Evolutionary conservation across 2,797 vertebrate species (phyloP).

Genomic region (Xenops minutus): DNA sequence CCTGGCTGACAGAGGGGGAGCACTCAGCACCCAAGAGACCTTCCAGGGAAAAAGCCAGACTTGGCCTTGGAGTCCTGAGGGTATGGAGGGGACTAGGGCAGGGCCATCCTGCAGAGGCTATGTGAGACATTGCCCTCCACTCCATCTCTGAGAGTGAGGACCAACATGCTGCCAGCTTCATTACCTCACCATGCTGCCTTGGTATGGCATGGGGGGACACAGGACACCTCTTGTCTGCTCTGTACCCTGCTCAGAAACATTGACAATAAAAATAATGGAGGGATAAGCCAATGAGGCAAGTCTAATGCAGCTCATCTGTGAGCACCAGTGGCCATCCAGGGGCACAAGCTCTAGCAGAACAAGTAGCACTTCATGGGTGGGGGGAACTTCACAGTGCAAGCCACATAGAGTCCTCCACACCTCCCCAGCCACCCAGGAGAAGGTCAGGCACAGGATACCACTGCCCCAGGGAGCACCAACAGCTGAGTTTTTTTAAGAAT

Average conservation of each 20-base stretch:
- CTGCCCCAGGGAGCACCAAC: neutral
- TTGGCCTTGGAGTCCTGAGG: neutral
- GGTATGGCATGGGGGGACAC: fast-evolving
- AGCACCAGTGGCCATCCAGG: neutral
- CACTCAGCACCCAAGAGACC: neutral
- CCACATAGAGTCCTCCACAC: fast-evolving
- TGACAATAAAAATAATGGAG: neutral
- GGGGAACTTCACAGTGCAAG: neutral
- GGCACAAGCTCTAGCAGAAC: fast-evolving
- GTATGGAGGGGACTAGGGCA: neutral
- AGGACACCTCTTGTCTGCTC: neutral
- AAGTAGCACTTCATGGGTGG: too few species aligned
- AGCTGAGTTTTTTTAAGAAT: neutral
- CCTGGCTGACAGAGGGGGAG: neutral
- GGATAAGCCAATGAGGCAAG: fast-evolving
- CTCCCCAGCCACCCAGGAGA: neutral
- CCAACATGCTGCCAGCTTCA: neutral
- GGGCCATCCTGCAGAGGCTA: neutral
- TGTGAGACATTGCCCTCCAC: fast-evolving
- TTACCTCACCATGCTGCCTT: fast-evolving
- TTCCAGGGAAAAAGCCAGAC: neutral
- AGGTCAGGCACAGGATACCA: neutral
- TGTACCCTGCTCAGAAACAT: neutral
- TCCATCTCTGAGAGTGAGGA: neutral
- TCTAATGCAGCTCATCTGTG: neutral